These are phyloP conservation scores for Egretta garzetta DNA, from an alignment of 2,113 vertebrate genomes.

Conservation along the genomic window DNA sequence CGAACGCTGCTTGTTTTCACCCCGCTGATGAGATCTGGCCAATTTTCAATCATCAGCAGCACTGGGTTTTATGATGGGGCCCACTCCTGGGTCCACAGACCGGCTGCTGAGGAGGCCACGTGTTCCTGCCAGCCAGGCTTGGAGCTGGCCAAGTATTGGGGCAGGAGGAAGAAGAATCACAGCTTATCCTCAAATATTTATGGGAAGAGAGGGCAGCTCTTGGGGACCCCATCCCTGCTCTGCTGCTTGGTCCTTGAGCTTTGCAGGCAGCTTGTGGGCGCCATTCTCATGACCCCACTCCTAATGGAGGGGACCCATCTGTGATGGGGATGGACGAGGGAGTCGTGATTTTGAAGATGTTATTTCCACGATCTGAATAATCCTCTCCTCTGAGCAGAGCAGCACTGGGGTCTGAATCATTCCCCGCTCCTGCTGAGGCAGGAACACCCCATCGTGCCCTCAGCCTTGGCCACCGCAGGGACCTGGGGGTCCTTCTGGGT, in stretches of 20 bases:
- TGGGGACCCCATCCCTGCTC: not conserved
- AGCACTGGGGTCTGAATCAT: not conserved
- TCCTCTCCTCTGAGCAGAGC: not conserved
- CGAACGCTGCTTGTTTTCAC: not conserved
- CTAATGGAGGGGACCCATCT: not conserved
- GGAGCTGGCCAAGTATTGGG: not conserved
- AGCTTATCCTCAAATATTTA: not conserved
- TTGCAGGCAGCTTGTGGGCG: not conserved
- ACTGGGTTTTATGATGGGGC: not conserved
- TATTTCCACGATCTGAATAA: not conserved
- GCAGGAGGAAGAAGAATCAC: not conserved
- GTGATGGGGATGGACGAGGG: not conserved
- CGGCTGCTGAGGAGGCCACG: not conserved
- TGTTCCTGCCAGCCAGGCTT: not conserved
- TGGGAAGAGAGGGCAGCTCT: not conserved
- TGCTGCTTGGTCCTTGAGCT: not conserved
- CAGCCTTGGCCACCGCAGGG: fast-evolving
- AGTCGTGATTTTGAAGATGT: not conserved
- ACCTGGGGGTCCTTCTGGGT: not conserved
- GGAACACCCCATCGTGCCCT: not conserved
- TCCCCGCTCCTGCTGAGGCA: not conserved
- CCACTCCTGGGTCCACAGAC: not conserved
- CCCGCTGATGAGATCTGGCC: too few relatives aligned
- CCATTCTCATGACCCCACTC: fast-evolving
- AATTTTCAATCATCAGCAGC: fast-evolving